phyloP scores from a whole-genome alignment of 2,797 vertebrate species.

The Sciurus vulgaris region DNA sequence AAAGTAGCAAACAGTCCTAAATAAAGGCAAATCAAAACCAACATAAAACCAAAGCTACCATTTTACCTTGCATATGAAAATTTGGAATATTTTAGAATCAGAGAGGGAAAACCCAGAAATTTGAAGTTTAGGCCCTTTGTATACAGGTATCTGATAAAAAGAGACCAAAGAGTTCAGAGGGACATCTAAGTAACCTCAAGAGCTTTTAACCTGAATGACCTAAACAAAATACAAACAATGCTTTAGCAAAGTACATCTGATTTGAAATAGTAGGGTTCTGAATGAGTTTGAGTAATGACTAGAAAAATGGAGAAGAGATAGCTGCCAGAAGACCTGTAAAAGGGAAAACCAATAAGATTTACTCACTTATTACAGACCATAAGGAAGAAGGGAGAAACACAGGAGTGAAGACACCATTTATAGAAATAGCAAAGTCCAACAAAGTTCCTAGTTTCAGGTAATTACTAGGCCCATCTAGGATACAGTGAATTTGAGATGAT shows the following conservation, averaged over 20 bases:
- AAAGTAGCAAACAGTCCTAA: neutral
- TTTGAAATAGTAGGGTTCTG: neutral
- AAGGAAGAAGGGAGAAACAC: slow-evolving; percentile 1
- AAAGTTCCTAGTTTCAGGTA: neutral
- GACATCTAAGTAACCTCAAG: neutral
- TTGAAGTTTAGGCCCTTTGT: neutral
- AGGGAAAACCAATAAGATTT: neutral
- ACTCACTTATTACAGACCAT: neutral
- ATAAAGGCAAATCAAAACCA: slow-evolving; percentile 29
- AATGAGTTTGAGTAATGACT: neutral
- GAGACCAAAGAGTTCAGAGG: neutral
- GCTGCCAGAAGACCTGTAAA: neutral
- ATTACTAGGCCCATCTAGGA: neutral
- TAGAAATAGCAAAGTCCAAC: slow-evolving; percentile 9
- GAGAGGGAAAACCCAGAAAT: neutral
- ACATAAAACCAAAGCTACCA: slow-evolving; percentile 1
- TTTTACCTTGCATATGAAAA: slow-evolving; percentile 30
- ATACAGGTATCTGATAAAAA: slow-evolving; percentile 28
- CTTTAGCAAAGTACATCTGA: slow-evolving; percentile 29
- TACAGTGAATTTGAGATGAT: neutral
- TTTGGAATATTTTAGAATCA: neutral
- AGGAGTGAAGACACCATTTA: neutral
- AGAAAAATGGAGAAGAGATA: neutral
- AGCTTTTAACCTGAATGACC: neutral
- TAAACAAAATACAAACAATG: slow-evolving; percentile 11